Evolutionary conservation across 2,888 invertebrate species (phyloP).

Genomic region (Mesochorus sp.): DNA sequence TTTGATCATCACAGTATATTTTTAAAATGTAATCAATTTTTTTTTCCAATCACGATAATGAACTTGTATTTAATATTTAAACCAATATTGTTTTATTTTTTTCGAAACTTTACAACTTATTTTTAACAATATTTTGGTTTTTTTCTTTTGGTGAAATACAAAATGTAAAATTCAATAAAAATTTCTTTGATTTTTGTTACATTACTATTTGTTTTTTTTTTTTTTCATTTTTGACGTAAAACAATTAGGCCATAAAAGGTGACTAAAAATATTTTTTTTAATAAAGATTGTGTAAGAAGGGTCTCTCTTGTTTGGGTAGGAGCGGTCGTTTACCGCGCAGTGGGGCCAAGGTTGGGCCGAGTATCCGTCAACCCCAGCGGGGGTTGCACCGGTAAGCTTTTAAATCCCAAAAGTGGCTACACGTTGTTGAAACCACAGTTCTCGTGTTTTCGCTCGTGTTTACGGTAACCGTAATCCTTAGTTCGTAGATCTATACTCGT

Average conservation of each 20-base stretch:
- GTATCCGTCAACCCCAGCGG: conserved; percentile 80
- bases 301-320: conserved; percentile 81
- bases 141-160: too few relatives aligned
- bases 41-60: too few relatives aligned
- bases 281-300: conserved; percentile 69
- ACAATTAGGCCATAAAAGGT: conserved; percentile 14
- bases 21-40: too few relatives aligned
- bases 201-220: too few relatives aligned
- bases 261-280: neutral
- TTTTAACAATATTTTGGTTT: too few relatives aligned
- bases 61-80: too few relatives aligned
- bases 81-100: too few relatives aligned
- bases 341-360: conserved; percentile 81
- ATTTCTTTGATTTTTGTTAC: too few relatives aligned
- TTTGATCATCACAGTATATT: too few relatives aligned
- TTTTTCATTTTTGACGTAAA: too few relatives aligned
- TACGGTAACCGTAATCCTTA: conserved; percentile 80
- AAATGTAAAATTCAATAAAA: too few relatives aligned
- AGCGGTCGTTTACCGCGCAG: conserved; percentile 81
- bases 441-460: conserved; percentile 79
- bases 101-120: too few relatives aligned
- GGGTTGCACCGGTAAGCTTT: conserved; percentile 82
- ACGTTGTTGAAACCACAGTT: conserved; percentile 75
- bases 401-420: conserved; percentile 76
- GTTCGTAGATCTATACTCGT: conserved; percentile 73